These are phyloP conservation scores for Pseudochirops corinnae DNA, from an alignment of 2,797 vertebrate genomes.

Conservation along the genomic window DNA sequence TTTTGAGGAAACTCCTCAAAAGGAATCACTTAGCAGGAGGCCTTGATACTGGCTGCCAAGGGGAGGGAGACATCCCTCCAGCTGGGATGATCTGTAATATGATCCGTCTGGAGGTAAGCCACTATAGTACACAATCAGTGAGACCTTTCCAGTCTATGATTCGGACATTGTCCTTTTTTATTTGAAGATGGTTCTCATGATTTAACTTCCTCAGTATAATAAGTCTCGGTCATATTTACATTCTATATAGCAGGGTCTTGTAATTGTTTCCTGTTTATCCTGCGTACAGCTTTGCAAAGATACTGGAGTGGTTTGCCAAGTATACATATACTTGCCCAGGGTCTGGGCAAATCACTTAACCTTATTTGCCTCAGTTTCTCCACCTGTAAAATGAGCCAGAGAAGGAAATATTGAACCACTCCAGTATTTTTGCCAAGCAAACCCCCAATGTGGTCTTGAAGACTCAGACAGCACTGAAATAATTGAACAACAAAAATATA, in stretches of 20 bases:
- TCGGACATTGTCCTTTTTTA: background rate
- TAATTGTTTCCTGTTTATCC: background rate
- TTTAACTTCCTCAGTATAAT: background rate
- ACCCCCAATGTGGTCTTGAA: background rate
- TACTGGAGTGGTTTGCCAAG: background rate
- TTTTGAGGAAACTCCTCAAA: background rate
- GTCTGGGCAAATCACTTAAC: background rate
- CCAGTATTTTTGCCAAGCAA: background rate
- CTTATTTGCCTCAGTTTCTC: background rate
- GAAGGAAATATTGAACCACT: background rate
- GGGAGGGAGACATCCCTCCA: background rate
- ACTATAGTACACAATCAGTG: background rate
- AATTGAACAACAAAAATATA: background rate
- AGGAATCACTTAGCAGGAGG: background rate
- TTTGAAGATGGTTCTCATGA: background rate
- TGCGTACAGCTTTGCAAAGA: background rate
- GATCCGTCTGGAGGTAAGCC: background rate
- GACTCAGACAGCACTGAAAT: background rate
- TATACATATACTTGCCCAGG: too few relatives aligned
- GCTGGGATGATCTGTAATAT: background rate
- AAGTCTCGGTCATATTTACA: background rate
- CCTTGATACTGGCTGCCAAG: background rate
- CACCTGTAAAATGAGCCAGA: background rate
- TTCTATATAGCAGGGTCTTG: slow-evolving; percentile 8
- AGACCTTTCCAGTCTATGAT: background rate